Evolutionary conservation across 2,888 invertebrate species (phyloP).

Genomic region (Biston stratarius): DNA sequence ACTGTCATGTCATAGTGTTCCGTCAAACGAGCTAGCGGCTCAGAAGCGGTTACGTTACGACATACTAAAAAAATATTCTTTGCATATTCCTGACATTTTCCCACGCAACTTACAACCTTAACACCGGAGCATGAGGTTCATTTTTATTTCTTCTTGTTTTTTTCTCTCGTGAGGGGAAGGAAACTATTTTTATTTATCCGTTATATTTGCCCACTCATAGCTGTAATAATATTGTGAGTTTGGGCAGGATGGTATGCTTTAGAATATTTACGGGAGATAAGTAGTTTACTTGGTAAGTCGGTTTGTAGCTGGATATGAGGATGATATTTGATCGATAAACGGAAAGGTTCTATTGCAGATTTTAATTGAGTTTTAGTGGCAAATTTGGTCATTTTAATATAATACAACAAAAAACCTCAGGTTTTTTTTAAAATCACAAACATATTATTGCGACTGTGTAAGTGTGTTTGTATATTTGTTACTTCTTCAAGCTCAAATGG

Average conservation of each 20-base stretch:
- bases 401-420: no score
- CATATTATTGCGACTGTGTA: no score
- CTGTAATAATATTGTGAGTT: constrained; percentile 55
- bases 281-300: constrained; percentile 26
- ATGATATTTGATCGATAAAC: constrained; percentile 20
- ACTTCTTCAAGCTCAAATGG: no score
- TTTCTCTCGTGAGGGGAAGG: constrained; percentile 6
- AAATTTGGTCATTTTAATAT: no score
- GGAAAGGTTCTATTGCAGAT: constrained; percentile 15
- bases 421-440: no score
- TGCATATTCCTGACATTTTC: constrained; percentile 38
- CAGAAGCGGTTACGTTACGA: constrained; percentile 48
- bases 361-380: neutral
- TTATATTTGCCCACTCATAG: constrained; percentile 57
- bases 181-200: constrained; percentile 53
- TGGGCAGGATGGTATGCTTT: constrained; percentile 43
- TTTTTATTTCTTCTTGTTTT: constrained; percentile 21
- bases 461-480: no score
- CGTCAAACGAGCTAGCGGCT: constrained; percentile 46
- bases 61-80: constrained; percentile 52
- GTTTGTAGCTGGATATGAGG: constrained; percentile 9
- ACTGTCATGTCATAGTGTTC: constrained; percentile 46
- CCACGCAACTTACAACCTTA: constrained; percentile 35
- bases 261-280: constrained; percentile 40
- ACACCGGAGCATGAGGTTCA: constrained; percentile 3